Percentiles rank a stretch among this genome's conserved stretches.
These are phyloP conservation scores for Paedocypris sp. DNA, from an alignment of 2,113 vertebrate species.

Conservation along the genomic window DNA sequence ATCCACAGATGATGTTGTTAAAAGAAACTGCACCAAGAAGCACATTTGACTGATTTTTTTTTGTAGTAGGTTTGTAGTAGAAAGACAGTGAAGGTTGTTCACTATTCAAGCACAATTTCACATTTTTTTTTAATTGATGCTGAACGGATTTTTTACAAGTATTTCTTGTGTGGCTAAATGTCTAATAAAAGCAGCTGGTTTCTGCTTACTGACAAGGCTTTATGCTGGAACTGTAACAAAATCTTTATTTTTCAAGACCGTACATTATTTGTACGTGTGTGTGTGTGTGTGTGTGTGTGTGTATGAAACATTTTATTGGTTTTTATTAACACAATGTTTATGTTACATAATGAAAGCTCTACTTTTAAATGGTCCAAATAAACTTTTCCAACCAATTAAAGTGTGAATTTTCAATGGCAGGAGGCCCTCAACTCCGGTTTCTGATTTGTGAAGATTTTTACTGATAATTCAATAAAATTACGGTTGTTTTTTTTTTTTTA, in stretches of 20 bases:
- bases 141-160: too few relatives aligned
- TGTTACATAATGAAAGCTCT: background rate
- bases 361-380: constrained; percentile 24
- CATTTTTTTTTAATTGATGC: background rate
- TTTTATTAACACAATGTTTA: background rate
- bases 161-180: too few relatives aligned
- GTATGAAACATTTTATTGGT: too few relatives aligned
- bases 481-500: too few relatives aligned
- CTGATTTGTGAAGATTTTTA: background rate
- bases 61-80: background rate
- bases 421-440: background rate
- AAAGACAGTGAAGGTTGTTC: too few relatives aligned
- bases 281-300: too few relatives aligned
- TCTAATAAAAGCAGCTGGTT: constrained; percentile 20
- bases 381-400: constrained; percentile 4
- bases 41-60: constrained; percentile 15
- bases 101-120: too few relatives aligned
- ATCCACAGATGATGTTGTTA: constrained; percentile 21
- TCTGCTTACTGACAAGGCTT: constrained; percentile 12
- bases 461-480: too few relatives aligned
- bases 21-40: background rate
- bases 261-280: too few relatives aligned
- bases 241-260: too few relatives aligned
- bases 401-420: background rate
- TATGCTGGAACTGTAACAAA: background rate